Conservation (phyloP, 2,113 vertebrate genomes). For the Odontesthes bonariensis region DNA sequence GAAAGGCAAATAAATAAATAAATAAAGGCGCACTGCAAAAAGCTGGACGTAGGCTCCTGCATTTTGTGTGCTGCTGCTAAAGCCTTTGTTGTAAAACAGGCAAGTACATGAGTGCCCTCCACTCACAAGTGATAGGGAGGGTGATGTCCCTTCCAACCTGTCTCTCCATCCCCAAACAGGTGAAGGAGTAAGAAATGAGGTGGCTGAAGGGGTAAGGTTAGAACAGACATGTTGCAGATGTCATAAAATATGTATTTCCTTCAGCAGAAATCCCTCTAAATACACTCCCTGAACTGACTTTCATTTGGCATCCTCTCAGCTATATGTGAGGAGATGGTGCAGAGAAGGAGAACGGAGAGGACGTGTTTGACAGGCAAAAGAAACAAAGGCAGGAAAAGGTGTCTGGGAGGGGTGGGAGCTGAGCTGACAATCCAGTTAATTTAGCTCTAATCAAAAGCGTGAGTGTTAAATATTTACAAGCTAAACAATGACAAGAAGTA, state of each 20-base stretch:
- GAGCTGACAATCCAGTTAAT: slow-evolving; percentile 31
- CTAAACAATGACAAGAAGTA: slow-evolving; percentile 13
- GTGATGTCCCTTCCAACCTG: slow-evolving; percentile 17
- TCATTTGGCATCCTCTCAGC: slow-evolving; percentile 59
- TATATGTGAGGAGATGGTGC: slow-evolving; percentile 12
- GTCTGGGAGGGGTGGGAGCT: not conserved
- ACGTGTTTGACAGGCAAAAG: slow-evolving; percentile 39
- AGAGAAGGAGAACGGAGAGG: slow-evolving; percentile 2
- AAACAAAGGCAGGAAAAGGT: slow-evolving; percentile 31
- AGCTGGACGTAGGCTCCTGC: slow-evolving; percentile 34
- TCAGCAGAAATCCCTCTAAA: slow-evolving; percentile 68
- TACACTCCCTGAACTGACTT: slow-evolving; percentile 59
- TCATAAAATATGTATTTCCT: slow-evolving; percentile 79
- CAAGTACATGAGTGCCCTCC: slow-evolving; percentile 19
- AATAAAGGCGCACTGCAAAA: slow-evolving; percentile 58
- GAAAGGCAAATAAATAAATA: slow-evolving; percentile 67
- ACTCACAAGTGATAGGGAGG: not conserved
- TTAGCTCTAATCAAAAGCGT: slow-evolving; percentile 22
- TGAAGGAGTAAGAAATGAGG: slow-evolving; percentile 14
- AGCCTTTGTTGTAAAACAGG: slow-evolving; percentile 51
- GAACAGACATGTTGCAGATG: slow-evolving; percentile 62
- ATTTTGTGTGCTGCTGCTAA: slow-evolving; percentile 27
- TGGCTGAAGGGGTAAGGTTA: slow-evolving; percentile 41
- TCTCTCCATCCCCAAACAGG: slow-evolving; percentile 15
- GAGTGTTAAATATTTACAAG: slow-evolving; percentile 28